These are phyloP conservation scores for Gorsachius goisagi DNA, from an alignment of 2,113 vertebrate genomes.

Conservation along the genomic window DNA sequence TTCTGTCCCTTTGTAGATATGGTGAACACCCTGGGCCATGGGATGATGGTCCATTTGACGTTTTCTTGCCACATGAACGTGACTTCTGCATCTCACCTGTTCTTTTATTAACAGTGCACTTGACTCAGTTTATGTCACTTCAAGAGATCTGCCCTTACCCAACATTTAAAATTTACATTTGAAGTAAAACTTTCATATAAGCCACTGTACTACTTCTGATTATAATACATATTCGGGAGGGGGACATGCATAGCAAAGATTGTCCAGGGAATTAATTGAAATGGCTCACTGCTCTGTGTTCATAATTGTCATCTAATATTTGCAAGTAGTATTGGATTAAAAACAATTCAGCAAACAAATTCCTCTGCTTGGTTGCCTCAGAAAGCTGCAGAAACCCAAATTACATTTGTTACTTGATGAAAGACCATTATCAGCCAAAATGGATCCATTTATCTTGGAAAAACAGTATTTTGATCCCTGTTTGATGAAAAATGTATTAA, in stretches of 20 bases:
- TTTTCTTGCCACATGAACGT: not conserved
- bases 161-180: conserved; percentile 19
- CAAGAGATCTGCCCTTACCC: not conserved
- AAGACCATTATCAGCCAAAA: not conserved
- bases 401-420: not conserved
- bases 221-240: conserved; percentile 20
- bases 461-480: not conserved
- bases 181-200: not conserved
- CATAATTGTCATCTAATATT: not conserved
- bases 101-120: conserved; percentile 8
- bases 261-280: not conserved
- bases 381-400: not conserved
- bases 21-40: not conserved
- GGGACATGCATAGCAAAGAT: not conserved
- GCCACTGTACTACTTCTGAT: not conserved
- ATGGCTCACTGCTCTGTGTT: not conserved
- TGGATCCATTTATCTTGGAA: not conserved
- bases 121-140: not conserved
- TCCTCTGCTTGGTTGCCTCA: not conserved
- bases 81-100: not conserved
- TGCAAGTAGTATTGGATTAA: not conserved
- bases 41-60: not conserved
- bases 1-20: not conserved
- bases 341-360: not conserved
- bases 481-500: not conserved